Conservation (phyloP, 2,888 invertebrate genomes). For the Acleris holmiana region DNA sequence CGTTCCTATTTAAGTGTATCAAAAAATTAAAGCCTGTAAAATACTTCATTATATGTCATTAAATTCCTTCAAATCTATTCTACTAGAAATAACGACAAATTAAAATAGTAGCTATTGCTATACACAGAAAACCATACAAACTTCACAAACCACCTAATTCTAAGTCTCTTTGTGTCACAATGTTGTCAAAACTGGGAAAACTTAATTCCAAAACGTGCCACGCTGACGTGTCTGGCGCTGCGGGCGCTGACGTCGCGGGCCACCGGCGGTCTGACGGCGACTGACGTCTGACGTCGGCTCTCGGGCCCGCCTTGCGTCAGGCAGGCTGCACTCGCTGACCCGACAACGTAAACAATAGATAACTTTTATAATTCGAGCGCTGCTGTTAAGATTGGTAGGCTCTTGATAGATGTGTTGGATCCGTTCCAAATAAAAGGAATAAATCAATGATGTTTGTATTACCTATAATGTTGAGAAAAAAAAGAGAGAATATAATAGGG, state of each 20-base stretch:
- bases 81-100: too few species aligned
- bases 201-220: not conserved
- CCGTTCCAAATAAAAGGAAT: too few species aligned
- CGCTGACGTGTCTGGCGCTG: conserved; percentile 31
- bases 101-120: too few species aligned
- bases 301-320: conserved; percentile 10
- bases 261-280: not conserved
- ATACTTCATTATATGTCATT: too few species aligned
- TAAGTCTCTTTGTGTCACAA: conserved; percentile 23
- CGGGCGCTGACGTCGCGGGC: conserved; percentile 39
- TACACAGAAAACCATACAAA: too few species aligned
- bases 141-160: too few species aligned
- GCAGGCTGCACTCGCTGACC: conserved; percentile 23
- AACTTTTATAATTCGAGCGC: conserved; percentile 27
- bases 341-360: conserved; percentile 46
- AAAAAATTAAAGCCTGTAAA: too few species aligned
- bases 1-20: not conserved
- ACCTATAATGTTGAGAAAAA: too few species aligned
- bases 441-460: too few species aligned
- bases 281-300: conserved; percentile 17
- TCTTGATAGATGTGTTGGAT: not conserved
- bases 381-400: not conserved
- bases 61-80: too few species aligned
- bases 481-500: too few species aligned
- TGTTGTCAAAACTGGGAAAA: conserved; percentile 28